Conservation (phyloP, 2,113 vertebrate genomes). For the Saguinus midas region DNA sequence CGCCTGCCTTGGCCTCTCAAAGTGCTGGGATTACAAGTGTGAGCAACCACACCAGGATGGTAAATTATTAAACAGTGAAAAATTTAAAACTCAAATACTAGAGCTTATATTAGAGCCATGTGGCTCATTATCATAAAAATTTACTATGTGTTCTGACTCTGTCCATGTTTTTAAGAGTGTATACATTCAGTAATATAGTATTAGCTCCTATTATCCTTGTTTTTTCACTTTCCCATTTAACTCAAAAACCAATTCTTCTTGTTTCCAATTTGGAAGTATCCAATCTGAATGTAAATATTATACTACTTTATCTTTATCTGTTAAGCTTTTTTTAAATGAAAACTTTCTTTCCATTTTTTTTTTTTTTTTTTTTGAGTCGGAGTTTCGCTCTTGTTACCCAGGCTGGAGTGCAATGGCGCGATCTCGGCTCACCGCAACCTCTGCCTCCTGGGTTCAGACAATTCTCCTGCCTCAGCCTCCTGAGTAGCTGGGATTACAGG, state of each 20-base stretch:
- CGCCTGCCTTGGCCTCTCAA: too few species aligned
- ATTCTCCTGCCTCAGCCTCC: too few species aligned
- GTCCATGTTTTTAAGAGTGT: neutral
- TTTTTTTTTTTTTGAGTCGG: too few species aligned
- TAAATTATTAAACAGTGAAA: neutral
- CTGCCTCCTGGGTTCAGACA: too few species aligned
- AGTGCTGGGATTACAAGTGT: too few species aligned
- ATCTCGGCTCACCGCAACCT: too few species aligned
- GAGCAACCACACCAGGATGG: too few species aligned
- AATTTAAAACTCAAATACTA: neutral
- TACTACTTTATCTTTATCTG: neutral
- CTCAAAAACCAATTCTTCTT: neutral
- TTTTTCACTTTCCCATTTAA: neutral
- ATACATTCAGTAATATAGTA: neutral
- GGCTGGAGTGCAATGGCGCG: too few species aligned
- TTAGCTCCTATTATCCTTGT: neutral
- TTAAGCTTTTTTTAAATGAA: conserved; percentile 1
- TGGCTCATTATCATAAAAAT: neutral
- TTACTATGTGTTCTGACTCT: neutral
- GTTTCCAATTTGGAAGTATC: conserved; percentile 5
- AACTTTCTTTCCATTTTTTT: neutral
- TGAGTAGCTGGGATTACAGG: too few species aligned
- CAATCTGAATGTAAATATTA: neutral
- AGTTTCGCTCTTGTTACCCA: too few species aligned
- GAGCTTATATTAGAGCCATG: neutral